Base-by-base conservation (phyloP, 2,113 vertebrate species). In the Spea bombifrons region DNA sequence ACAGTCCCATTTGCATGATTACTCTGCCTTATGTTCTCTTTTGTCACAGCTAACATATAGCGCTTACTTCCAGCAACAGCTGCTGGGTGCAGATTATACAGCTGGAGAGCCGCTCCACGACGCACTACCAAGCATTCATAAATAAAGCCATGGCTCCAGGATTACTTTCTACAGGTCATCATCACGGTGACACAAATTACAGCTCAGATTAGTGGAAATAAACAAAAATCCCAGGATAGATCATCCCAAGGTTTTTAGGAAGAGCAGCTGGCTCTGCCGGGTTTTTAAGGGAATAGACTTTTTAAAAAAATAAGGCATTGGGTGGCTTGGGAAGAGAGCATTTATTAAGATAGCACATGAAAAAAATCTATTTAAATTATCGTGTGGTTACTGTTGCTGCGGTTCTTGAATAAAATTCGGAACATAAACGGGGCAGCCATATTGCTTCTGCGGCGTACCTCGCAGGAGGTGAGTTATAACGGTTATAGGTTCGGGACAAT, bases 111-210 rank as follows among this genome's bases (percentile, higher is more conserved):
- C 47, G 47, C 15, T 30, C 30, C 30, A n/a, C 2, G 48, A 46
- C 16, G 67, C 47, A 50, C 10, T n/a, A 30, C 30, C 67, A 49
- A 8, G 30, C 69, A 9, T 52, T 16, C 69, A 71, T 43, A 53
- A 71, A 71, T 71, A 71, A 71, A 71, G 16, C 50, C 69, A 71
- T 3, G 69, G n/a, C 2, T n/a, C 16, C 49, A 30, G 69, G 49
- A 71, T 71, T 71, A 71, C 69, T 71, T 52, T 43, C 48, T 30
- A 10, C 16, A 71, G 50, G 69, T 71, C 50, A 52, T 71, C 69
- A 71, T 43, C 49, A 53, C 69, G 12, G 46, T 46, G 45, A 50
- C 46, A 50, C 67, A 16, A 49, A 70, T 50, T 70, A 47, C 67
- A 70, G 47, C 47, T 70, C 48, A 16, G 67, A 70, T 70, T 50